Conservation (phyloP, 2,888 invertebrate species). For the Galerucella pusilla region DNA sequence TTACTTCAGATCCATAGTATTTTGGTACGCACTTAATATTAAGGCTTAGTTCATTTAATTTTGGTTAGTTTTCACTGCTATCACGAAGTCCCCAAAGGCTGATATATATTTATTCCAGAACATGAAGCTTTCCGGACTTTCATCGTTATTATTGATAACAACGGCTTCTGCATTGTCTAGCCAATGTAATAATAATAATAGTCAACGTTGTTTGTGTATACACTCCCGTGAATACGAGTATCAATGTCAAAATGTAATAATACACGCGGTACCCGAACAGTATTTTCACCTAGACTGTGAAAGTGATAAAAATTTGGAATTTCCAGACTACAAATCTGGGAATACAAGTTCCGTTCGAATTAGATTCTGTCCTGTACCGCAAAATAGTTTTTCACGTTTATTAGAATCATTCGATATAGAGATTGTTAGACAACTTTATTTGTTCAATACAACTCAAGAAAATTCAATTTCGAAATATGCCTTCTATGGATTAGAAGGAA, state of each 20-base stretch:
- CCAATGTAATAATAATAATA: not conserved
- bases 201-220: not conserved
- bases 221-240: not conserved
- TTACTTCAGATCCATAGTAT: conserved; percentile 21
- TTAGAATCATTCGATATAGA: conserved; percentile 64
- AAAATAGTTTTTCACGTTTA: conserved; percentile 65
- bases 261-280: not conserved
- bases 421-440: conserved; percentile 11
- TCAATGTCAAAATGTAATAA: not conserved
- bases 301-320: conserved; percentile 24
- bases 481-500: conserved; percentile 15
- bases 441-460: conserved; percentile 19
- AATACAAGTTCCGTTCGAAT: conserved; percentile 67
- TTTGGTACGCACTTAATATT: conserved; percentile 20
- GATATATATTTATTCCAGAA: not conserved
- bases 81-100: no score
- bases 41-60: no score
- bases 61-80: no score
- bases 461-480: conserved; percentile 25
- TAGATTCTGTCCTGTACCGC: conserved; percentile 69
- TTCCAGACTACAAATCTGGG: conserved; percentile 67
- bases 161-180: not conserved
- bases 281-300: not conserved
- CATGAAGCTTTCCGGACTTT: not conserved
- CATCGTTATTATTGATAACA: not conserved